Base-by-base conservation (phyloP, 2,113 vertebrate species). In the Dicerorhinus sumatrensis region DNA sequence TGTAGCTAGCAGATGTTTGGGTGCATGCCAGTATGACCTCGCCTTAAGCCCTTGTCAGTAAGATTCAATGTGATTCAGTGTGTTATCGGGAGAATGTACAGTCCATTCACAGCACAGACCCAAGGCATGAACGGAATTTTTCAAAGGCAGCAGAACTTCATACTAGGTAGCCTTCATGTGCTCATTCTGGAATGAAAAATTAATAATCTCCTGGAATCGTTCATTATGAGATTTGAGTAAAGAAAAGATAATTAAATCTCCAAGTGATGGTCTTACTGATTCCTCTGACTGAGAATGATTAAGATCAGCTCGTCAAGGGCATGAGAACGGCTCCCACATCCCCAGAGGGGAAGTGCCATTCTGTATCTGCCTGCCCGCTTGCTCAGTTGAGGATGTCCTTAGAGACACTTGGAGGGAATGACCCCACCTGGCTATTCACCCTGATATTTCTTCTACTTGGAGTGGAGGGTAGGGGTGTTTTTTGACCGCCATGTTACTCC, bases 171-270 rank as follows among this genome's bases (percentile, higher is more conserved):
- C 18, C 48, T 70, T 90, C 86, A 36, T 87, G 85, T 84, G 54
- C 73, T 72, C 62, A 51, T 96, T 94, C 96, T 86, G 88, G 60
- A 95, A 93, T 79, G 86, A 96, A 96, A 97, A 96, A 98, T 93
- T 94, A 97, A 91, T 97, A 97, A 62, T 67, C 95, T 88, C 65
- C 29, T 84, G 67, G 80, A 97, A 96, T 39, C 12, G 3, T 93
- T 98, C 91, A 96, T 97, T 94, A 93, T 89, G 75, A 94, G 48
- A 97, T 92, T 36, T 89, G 90, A 97, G 89, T 96, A 94, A 89
- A 97, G 97, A 94, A 94, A 83, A 89, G 97, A 77, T 85, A 88
- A 97, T 96, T 96, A 97, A 97, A 96, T 95, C 82, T 84, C 82
- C 3, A 14, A 4, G 76, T 9, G 92, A 94, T 81, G 69, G 72